phyloP scores from a whole-genome alignment of 2,113 vertebrate species.

The Takifugu flavidus region DNA sequence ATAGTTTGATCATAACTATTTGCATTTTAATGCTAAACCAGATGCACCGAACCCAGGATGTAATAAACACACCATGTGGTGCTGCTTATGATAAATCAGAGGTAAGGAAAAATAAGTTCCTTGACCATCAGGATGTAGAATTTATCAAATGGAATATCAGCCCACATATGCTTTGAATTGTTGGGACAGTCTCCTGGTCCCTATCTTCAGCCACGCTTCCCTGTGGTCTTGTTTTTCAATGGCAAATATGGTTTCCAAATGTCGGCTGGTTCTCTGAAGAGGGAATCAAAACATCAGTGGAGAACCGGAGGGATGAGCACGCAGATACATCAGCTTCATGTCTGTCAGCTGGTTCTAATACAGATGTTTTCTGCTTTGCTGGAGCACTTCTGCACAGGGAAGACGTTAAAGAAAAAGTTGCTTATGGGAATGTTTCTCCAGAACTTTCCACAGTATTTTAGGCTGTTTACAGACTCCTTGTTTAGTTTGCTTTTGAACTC shows the following conservation, averaged over 20 bases:
- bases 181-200: slow-evolving; percentile 41
- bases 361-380: no score
- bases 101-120: no score
- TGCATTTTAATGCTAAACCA: slow-evolving; percentile 29
- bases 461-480: no score
- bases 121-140: slow-evolving; percentile 41
- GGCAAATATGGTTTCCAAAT: slow-evolving; percentile 58
- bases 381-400: no score
- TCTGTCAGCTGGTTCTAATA: no score
- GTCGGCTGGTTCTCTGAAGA: slow-evolving; percentile 57
- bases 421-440: no score
- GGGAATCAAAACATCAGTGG: slow-evolving; percentile 44
- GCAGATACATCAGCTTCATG: slow-evolving; percentile 17
- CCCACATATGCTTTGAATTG: slow-evolving; percentile 54
- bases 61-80: slow-evolving; percentile 45
- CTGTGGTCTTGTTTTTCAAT: slow-evolving; percentile 60
- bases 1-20: slow-evolving; percentile 29
- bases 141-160: slow-evolving; percentile 61
- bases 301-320: slow-evolving; percentile 45
- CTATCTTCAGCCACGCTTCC: slow-evolving; percentile 62
- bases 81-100: slow-evolving; percentile 23
- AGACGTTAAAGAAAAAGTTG: no score
- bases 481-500: no score
- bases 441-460: no score
- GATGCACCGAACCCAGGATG: slow-evolving; percentile 14